Percentiles rank a stretch among this genome's conserved stretches.
Conservation (phyloP, 2,113 vertebrate species). For the Ptilorrhoa leucosticta region DNA sequence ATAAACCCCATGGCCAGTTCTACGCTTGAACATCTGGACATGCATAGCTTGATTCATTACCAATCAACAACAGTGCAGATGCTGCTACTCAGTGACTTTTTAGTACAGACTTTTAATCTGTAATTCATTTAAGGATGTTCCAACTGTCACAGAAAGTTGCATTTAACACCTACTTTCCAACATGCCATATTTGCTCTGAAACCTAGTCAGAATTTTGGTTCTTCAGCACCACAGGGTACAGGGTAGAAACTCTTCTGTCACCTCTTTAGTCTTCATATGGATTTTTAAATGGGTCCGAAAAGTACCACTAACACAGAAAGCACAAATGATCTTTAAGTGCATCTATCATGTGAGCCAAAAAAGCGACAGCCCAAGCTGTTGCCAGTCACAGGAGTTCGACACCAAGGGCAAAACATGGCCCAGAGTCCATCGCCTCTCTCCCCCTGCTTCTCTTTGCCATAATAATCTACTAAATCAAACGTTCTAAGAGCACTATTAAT, state of each 20-base stretch:
- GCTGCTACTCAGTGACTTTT: not conserved
- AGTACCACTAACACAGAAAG: not conserved
- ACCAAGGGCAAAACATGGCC: not conserved
- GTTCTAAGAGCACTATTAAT: not conserved
- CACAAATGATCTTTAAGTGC: not conserved
- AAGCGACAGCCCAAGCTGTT: not conserved
- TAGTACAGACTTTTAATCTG: not conserved
- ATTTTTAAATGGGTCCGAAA: not conserved
- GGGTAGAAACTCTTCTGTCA: not conserved
- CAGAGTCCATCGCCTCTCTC: not conserved
- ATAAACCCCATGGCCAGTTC: not conserved
- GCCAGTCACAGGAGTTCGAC: not conserved
- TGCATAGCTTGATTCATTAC: not conserved
- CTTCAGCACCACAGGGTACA: not conserved
- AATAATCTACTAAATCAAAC: not conserved
- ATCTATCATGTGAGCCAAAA: not conserved
- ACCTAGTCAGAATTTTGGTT: not conserved
- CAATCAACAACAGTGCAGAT: not conserved
- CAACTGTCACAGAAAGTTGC: not conserved
- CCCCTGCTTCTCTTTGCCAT: not conserved
- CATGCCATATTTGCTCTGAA: not conserved
- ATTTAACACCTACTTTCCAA: not conserved
- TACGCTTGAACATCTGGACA: not conserved
- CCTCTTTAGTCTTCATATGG: not conserved
- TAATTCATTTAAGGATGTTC: not conserved